Percentiles rank a stretch among this genome's conserved stretches.
Evolutionary conservation across 2,888 invertebrate genomes (phyloP).

Genomic region (Chesias legatella): DNA sequence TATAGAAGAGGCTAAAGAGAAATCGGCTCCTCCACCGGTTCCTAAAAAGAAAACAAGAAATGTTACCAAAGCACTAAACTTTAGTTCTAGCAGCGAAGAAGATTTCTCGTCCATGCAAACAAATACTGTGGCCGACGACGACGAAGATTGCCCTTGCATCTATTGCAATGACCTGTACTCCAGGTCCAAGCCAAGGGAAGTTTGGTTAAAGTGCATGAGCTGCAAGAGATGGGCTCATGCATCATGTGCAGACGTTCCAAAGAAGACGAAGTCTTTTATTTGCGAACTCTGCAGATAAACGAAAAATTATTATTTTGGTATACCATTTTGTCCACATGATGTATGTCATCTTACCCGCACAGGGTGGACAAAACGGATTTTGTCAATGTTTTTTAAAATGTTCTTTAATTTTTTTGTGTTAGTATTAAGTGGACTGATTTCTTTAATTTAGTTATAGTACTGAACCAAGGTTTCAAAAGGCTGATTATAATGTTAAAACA

Average conservation of each 20-base stretch:
- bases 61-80: conserved; percentile 18
- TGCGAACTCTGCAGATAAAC: conserved; percentile 1
- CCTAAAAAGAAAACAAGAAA: conserved; percentile 22
- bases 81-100: conserved; percentile 19
- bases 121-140: conserved; percentile 14
- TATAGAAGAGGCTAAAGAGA: conserved; percentile 1
- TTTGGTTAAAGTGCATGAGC: conserved; percentile 25
- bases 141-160: conserved; percentile 29
- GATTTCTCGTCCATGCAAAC: conserved; percentile 15
- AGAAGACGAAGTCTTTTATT: conserved; percentile 5
- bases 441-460: too few relatives aligned
- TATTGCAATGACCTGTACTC: conserved; percentile 31
- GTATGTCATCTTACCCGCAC: conserved; percentile 8
- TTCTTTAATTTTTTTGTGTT: too few relatives aligned
- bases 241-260: conserved; percentile 9
- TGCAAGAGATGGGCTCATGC: conserved; percentile 6
- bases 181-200: conserved; percentile 27
- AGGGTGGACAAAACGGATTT: conserved; percentile 6
- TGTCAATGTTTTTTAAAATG: conserved; percentile 4
- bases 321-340: conserved; percentile 6
- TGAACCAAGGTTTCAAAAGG: too few relatives aligned
- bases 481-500: too few relatives aligned
- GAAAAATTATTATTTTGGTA: conserved; percentile 2
- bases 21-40: conserved; percentile 23
- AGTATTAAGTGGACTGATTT: too few relatives aligned